Evolutionary conservation across 1,140 invertebrate genomes (phyloP).

Genomic region (Atopsyche davidsoni): DNA sequence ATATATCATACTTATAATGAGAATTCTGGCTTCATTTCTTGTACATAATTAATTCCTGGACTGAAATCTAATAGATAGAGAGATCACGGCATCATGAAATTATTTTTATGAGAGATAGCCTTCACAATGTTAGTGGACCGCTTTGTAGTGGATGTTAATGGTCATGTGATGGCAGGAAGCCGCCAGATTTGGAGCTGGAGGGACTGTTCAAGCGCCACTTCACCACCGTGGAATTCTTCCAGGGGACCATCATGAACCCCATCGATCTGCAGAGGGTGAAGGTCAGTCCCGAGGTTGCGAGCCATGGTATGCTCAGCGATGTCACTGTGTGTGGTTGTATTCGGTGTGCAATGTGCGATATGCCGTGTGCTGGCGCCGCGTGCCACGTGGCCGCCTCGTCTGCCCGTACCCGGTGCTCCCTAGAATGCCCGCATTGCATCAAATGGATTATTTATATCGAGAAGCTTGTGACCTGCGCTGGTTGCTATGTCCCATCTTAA

Average conservation of each 20-base stretch:
- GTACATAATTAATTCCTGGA: no score
- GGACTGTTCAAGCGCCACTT: conserved; percentile 99
- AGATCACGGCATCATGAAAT: no score
- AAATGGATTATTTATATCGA: background rate
- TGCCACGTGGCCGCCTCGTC: conserved; percentile 21
- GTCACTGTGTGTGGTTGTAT: conserved; percentile 29
- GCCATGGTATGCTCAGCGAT: conserved; percentile 13
- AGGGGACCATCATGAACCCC: conserved; percentile 99
- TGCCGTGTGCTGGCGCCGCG: conserved; percentile 14
- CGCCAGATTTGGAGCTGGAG: conserved; percentile 95
- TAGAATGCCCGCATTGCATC: conserved; percentile 24
- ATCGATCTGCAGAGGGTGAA: conserved; percentile 98
- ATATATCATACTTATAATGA: no score
- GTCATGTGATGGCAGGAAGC: conserved; percentile 69
- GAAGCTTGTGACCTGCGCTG: no score
- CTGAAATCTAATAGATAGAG: no score
- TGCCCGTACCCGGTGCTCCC: conserved; percentile 16
- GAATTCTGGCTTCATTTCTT: no score
- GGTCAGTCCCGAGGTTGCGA: conserved; percentile 61
- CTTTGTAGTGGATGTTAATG: conserved; percentile 45
- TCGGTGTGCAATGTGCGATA: conserved; percentile 21
- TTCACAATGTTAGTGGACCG: conserved; percentile 33
- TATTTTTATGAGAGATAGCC: conserved; percentile 11
- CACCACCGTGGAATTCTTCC: conserved; percentile 99
- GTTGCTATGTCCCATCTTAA: no score